These are phyloP conservation scores for Nanger granti DNA, from an alignment of 2,113 vertebrate genomes.

Conservation along the genomic window DNA sequence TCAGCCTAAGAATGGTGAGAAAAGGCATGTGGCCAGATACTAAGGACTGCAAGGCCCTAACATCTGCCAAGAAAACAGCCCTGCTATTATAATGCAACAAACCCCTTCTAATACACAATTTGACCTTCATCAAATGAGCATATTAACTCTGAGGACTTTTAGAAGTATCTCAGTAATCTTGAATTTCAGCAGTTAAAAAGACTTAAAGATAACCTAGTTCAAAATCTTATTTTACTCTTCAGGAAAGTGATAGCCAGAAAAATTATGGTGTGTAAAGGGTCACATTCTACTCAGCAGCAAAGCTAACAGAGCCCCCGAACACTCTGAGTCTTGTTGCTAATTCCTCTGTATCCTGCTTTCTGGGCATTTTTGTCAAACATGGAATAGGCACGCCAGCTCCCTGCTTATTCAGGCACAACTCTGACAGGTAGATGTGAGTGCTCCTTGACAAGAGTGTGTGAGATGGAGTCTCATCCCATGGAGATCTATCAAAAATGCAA, in stretches of 20 bases:
- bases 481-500: not conserved
- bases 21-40: not conserved
- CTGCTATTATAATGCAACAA: not conserved
- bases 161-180: not conserved
- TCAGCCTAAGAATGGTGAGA: not conserved
- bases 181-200: not conserved
- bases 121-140: not conserved
- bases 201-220: not conserved
- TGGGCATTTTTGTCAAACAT: not conserved
- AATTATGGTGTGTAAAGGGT: no score
- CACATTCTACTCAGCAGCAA: not conserved
- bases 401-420: not conserved
- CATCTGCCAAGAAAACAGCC: not conserved
- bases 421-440: fast-evolving
- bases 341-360: not conserved
- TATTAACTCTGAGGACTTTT: not conserved
- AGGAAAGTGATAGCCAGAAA: not conserved
- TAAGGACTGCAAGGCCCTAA: not conserved
- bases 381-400: fast-evolving
- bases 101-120: not conserved
- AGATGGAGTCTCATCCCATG: not conserved
- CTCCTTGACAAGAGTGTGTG: not conserved
- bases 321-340: not conserved
- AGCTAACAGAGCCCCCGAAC: not conserved
- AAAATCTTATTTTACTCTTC: not conserved